Base-by-base conservation (phyloP, 2,113 vertebrate species). In the Rhadina sibilatrix region DNA sequence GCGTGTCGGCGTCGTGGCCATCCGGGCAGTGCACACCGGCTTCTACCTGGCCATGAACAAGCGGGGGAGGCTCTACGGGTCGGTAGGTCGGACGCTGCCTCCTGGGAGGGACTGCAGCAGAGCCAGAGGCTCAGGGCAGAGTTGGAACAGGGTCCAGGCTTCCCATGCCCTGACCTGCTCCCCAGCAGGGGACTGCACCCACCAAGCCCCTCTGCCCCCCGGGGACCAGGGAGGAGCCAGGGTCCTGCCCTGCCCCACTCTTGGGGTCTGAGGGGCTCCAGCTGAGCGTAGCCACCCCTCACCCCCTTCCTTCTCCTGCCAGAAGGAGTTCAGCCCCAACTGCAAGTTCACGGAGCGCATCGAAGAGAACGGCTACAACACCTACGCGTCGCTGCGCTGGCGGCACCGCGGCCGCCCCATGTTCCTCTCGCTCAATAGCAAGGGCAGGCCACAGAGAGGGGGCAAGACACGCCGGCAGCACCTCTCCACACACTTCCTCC, bases 291-390 rank as follows among this genome's bases (percentile, higher is more conserved):
- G 56, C 70, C 59, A 33, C 89, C 53, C 35, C 31, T 95, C 64
- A 68, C 83, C 54, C 74, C 86, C 61, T 93, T 96, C 94, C 94
- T 82, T 92, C 33, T 60, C 75, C 89, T 85, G 70, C 35, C 98
- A 99, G 99, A 98, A 98, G 95, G 98, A 98, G 95, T 99, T 98
- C 98, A 98, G 95, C 74, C 98, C 97, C 10, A 99, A 98, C 98
- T 99, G 99, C 97, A 98, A 98, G 94, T 99, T 99, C 95, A 98
- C 75, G 91, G 99, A 99, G 79, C 98, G 98, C 78, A 99, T 99
- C 3, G 99, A 99, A 89, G 99, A 99, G 96, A 99, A 99, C 1
- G 98, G 99, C 96, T 99, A 99, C 97, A 99, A 99, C 97, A 99
- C 99, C 2, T 99, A 99, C 7, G 98, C 99, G 7, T 99, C 99